Base-by-base conservation (phyloP, 2,797 vertebrate genomes). In the Catharus ustulatus region DNA sequence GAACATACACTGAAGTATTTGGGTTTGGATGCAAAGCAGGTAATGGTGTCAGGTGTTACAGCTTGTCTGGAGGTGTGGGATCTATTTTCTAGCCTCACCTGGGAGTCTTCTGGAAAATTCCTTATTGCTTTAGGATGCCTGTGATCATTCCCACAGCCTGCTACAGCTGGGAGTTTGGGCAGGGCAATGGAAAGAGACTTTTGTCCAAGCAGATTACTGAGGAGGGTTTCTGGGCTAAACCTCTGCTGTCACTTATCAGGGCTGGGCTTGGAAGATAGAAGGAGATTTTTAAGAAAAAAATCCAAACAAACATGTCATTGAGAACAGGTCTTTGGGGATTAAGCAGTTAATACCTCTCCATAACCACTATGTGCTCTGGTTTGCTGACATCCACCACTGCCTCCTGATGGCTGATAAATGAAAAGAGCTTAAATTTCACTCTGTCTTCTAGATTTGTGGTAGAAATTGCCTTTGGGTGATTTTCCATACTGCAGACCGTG, bases 11-110 rank as follows among this genome's bases (percentile, higher is more conserved):
- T 49, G 4, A 89, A 92, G 20, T 69, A 12, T 68, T 63, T 84
- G 49, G 38, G 4, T 66, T 93, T 52, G 75, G 87, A 77, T 63
- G 61, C 38, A 74, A 45, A 92, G 84, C 38, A 92, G 75, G n/a
- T 89, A 38, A 59, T 0, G 3, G 82, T 84, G 84, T 59, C 32
- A 26, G 87, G 54, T 91, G 93, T 87, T 83, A 22, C 17, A 71
- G 72, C 84, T 92, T 87, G 84, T 51, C 62, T 74, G 42, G 54
- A 74, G 29, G 16, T 90, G 57, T 88, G 85, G 71, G 46, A 81
- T 66, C 43, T 57, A 36, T 54, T 87, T 78, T 72, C 23, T 15
- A 72, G 42, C 34, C 83, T 86, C 83, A 57, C 43, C 85, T 82
- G 36, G n/a, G 77, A 76, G 26, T 16, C 26, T 68, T 78, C 66